A percentile compares a stretch with the other conserved stretches of the same genome.
Evolutionary conservation across 1,140 invertebrate genomes (phyloP).

Genomic region (Magallana gigas): DNA sequence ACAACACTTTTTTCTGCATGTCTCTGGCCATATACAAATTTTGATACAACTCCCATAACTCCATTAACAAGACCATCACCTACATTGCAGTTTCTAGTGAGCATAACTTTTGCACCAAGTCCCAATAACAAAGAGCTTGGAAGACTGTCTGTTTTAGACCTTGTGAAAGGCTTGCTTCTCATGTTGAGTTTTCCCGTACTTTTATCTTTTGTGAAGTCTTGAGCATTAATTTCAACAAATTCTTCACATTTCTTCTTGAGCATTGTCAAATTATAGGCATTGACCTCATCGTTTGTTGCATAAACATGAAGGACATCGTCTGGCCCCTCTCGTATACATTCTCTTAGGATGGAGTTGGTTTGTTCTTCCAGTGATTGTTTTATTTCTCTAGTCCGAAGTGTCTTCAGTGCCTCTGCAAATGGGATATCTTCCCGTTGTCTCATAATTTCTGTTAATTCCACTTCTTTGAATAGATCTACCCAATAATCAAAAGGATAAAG

Average conservation of each 20-base stretch:
- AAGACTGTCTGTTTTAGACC: conserved; percentile 16
- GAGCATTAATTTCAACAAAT: not conserved
- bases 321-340: too few species aligned
- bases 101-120: conserved; percentile 32
- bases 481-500: conserved; percentile 21
- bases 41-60: too few species aligned
- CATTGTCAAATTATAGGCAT: conserved; percentile 32
- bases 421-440: conserved; percentile 33
- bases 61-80: too few species aligned
- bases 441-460: conserved; percentile 25
- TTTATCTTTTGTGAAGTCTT: conserved; percentile 37
- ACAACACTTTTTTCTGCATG: not conserved
- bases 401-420: conserved; percentile 38
- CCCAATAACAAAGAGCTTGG: not conserved
- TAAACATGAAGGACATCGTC: too few species aligned
- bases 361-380: too few species aligned
- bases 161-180: conserved; percentile 11
- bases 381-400: too few species aligned
- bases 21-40: not conserved
- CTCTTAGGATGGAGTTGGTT: too few species aligned
- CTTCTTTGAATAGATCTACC: conserved; percentile 40
- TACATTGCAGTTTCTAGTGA: not conserved
- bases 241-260: conserved; percentile 7
- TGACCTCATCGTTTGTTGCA: conserved; percentile 2
- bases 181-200: conserved; percentile 14